These are phyloP conservation scores for Rhagoletis pomonella DNA, from an alignment of 1,140 invertebrate genomes.

Conservation along the genomic window DNA sequence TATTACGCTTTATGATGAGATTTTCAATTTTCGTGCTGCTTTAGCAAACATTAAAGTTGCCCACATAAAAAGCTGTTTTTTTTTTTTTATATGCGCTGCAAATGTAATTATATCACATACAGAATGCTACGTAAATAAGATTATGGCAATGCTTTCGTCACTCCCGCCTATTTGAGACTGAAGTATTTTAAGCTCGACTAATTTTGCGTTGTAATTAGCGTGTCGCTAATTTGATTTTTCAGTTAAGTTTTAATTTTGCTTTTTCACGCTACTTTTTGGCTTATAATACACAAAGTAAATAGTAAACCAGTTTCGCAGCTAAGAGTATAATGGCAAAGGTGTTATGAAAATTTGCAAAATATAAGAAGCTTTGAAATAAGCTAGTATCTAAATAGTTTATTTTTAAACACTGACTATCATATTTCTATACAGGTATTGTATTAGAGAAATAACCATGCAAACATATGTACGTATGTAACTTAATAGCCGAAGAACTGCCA, in stretches of 20 bases:
- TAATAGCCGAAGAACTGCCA: background rate
- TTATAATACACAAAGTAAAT: background rate
- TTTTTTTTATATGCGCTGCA: no score
- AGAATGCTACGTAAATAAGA: background rate
- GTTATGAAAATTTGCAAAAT: background rate
- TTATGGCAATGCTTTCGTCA: constrained; percentile 2
- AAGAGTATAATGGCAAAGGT: background rate
- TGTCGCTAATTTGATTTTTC: constrained; percentile 9
- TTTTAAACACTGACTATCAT: background rate
- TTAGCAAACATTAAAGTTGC: no score
- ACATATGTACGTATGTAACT: background rate
- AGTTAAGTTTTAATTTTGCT: constrained; percentile 8
- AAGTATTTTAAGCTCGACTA: background rate
- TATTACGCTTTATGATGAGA: no score
- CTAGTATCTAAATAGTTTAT: background rate
- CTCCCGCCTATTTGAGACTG: background rate
- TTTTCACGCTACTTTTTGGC: background rate
- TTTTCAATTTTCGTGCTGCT: no score
- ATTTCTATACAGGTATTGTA: background rate
- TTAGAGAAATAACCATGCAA: background rate
- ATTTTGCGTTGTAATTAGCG: constrained; percentile 20
- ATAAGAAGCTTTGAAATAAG: background rate
- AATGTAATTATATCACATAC: background rate
- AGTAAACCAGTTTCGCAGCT: background rate
- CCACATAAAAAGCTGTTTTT: no score